These are phyloP conservation scores for Ephydatia muelleri DNA, from an alignment of 37 sponge, comb jelly and placozoan species.

Conservation along the genomic window DNA sequence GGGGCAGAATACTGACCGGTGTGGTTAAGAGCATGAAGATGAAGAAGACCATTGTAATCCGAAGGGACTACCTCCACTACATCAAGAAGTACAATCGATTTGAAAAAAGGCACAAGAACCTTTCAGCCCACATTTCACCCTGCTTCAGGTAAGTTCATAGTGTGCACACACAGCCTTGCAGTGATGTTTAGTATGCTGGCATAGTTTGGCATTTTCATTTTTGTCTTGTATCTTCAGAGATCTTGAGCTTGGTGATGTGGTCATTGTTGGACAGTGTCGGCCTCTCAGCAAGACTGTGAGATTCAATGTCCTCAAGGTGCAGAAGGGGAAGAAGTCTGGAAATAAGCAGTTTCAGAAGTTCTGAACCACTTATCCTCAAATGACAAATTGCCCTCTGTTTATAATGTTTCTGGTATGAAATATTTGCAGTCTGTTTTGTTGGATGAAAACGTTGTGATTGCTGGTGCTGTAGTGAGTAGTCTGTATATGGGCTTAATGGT, in stretches of 20 bases:
- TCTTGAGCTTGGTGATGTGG: constrained; percentile 89
- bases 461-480: neutral
- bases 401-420: neutral
- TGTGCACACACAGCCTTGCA: neutral
- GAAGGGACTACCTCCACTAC: constrained; percentile 98
- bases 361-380: constrained; percentile 13
- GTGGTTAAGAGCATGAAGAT: constrained; percentile 92
- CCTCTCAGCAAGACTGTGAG: constrained; percentile 97
- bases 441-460: neutral
- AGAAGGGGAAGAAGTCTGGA: constrained; percentile 64
- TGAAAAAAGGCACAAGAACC: constrained; percentile 97
- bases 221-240: constrained; percentile 66
- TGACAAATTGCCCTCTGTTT: neutral
- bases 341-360: constrained; percentile 98
- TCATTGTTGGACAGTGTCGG: constrained; percentile 96
- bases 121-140: constrained; percentile 91
- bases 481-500: no score
- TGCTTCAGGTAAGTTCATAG: constrained; percentile 77
- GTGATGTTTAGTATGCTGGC: no score
- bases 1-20: constrained; percentile 93
- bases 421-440: neutral
- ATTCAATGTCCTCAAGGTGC: constrained; percentile 98
- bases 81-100: constrained; percentile 98
- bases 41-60: constrained; percentile 93
- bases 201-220: no score